These are phyloP conservation scores for Xylota segnis DNA, from an alignment of 2,888 invertebrate genomes.

Conservation along the genomic window DNA sequence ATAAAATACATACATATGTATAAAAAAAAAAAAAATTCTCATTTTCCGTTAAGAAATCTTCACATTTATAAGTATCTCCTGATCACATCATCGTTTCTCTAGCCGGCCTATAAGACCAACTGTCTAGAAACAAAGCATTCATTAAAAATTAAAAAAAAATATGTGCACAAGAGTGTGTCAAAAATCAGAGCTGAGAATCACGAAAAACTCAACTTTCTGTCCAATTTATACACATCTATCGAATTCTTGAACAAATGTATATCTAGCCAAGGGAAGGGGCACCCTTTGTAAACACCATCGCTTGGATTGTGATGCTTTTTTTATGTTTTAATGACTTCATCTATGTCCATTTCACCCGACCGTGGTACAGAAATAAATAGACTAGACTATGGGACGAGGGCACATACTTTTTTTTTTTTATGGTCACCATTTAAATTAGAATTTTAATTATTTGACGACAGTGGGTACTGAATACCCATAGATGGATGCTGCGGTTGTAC, in stretches of 20 bases:
- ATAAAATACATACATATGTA: too few relatives aligned
- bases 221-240: background rate
- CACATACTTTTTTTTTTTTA: slow-evolving; percentile 74
- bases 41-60: too few relatives aligned
- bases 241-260: background rate
- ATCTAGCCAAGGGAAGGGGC: background rate
- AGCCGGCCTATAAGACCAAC: background rate
- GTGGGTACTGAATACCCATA: slow-evolving; percentile 62
- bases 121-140: background rate
- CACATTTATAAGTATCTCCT: too few relatives aligned
- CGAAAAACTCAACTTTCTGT: background rate
- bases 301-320: slow-evolving; percentile 70
- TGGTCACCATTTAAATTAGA: slow-evolving; percentile 76
- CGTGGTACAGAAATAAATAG: slow-evolving; percentile 3
- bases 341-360: slow-evolving; percentile 64
- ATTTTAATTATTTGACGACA: slow-evolving; percentile 76
- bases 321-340: slow-evolving; percentile 75
- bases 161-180: background rate
- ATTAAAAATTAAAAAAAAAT: background rate
- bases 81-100: too few relatives aligned
- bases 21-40: too few relatives aligned
- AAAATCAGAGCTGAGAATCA: background rate
- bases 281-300: slow-evolving; percentile 73
- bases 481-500: slow-evolving; percentile 70
- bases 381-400: slow-evolving; percentile 43